Evolutionary conservation across 2,797 vertebrate species (phyloP), one percentile per base, ranked within the genome.

Genomic region (Moxostoma hubbsi): DNA sequence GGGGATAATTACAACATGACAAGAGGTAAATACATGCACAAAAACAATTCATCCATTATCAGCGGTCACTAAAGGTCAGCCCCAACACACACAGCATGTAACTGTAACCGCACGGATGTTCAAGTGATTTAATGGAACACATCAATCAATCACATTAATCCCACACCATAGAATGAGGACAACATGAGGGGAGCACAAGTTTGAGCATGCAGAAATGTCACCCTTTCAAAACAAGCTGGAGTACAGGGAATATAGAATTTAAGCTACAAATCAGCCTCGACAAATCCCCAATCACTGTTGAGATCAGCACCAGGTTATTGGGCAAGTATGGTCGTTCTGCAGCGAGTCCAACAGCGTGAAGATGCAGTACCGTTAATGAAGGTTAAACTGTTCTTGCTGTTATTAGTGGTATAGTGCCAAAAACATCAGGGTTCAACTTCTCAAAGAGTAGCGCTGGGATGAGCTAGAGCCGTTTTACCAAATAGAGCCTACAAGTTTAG

Each of bases 31-130:
- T 2, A 24, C 24, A 24, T 24, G 24, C 24, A 24, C 24, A 24
- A 24, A 53, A 53, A 53, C 50, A 53, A 53, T 53, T 8, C 8
- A 53, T 8, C 8, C 50, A 53, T 53, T 53, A 12, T 8, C 8
- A 53, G 50, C 5, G 50, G 50, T 53, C 8, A 53, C 50, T 53
- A 53, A 10, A 13, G 57, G 45, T 47, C 16, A 24, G 45, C 24
- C 53, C 11, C 4, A 53, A 54, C 59, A 50, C 5, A 2, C n/a
- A n/a, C n/a, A 4, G 13, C 36, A 5, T 6, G 12, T 53, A 47
- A n/a, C 59, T 18, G n/a, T 70, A 69, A 78, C 70, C 68, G 45
- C 24, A 53, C 47, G 45, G 45, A 68, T 57, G 55, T 53, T 24
- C 46, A 58, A 15, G 57, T 66, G 62, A 74, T 57, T 73, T 59